Evolutionary conservation across 2,113 vertebrate genomes (phyloP), one percentile per base, ranked within the genome.

Genomic region (Microcebus lehilahytsara): DNA sequence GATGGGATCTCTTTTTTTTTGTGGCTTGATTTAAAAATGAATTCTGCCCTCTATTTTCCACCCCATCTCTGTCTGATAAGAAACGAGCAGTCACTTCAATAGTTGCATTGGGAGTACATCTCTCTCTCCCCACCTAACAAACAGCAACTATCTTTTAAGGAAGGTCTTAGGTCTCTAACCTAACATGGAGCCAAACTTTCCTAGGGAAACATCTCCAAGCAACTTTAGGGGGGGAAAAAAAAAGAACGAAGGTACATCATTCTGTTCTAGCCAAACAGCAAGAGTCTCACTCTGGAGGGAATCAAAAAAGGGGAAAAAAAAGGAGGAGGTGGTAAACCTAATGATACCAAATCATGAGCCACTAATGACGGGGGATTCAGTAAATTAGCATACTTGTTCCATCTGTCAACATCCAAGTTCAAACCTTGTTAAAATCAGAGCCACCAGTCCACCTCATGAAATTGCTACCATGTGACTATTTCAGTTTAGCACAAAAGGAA

Each of bases 401-500:
- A 97, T 97, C 96, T 97, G 97, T 96, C 97, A 95, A 98, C 75
- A 96, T 90, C 95, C 97, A 40, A 87, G 96, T 96, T 93, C 46
- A 6, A 97, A 95, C 85, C 97, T 81, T 84, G 85, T 92, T 88
- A 97, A 97, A 97, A n/a, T 2, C 8, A 93, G 64, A 49, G 94
- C 89, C 62, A 40, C 64, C 10, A 11, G 90, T 85, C 89, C 78
- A 97, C 80, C 81, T 90, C 58, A 34, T 20, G 19, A 93, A 97
- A 88, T 67, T 40, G 87, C 83, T 94, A 27, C 34, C 97, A 16
- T 7, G 86, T 46, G 37, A 37, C 7, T 2, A 51, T 66, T n/a
- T 23, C 37, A 9, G 12, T 40, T 40, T 4, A 40, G 40, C 69
- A 77, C 9, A 34, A 58, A 85, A 81, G 64, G 46, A 30, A 32